Evolutionary conservation across 2,797 vertebrate species (phyloP), one percentile per base, ranked within the genome.

Genomic region (Nannoperca obscura): DNA sequence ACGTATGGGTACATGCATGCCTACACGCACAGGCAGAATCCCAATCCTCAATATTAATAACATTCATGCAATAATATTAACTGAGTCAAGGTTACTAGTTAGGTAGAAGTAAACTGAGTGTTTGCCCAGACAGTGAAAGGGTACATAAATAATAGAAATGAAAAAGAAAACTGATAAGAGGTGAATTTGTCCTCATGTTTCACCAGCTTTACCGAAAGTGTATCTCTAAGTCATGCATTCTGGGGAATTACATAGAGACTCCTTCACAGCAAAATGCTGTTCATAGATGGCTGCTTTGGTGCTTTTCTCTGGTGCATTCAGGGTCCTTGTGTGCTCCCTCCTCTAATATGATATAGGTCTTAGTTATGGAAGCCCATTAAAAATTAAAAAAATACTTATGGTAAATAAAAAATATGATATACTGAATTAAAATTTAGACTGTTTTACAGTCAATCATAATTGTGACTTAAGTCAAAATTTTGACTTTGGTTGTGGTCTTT

Each of bases 221-320:
- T 15, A 7, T 38, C 12, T 27, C 24, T 62, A 15, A 32, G 19
- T 52, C 12, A 36, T 30, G 15, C 3, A 10, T 55, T 22, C 38
- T 52, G 6, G 27, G 14, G 22, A 53, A 47, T 73, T 40, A 44
- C n/a, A 38, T 20, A 6, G 17, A 40, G 55, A 27, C 12, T 19
- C 13, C 6, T 50, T 30, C 40, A 46, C 36, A 59, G 22, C 50
- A n/a, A n/a, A 24, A 2, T 54, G 15, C 32, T 52, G 7, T 30
- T 59, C 27, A 46, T 14, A 72, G 61, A 42, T 53, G 44, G 58
- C 40, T 54, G 46, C 49, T 62, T 52, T 66, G 34, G 66, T 74
- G 49, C 49, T 65, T 61, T 47, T n/a, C 63, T 68, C 44, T 46
- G 36, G 22, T 63, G 46, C 65, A 53, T 20, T 54, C 66, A 32